A percentile compares a stretch with the other conserved stretches of the same genome.
These are phyloP conservation scores for Dallia pectoralis DNA, from an alignment of 2,797 vertebrate genomes.

Conservation along the genomic window DNA sequence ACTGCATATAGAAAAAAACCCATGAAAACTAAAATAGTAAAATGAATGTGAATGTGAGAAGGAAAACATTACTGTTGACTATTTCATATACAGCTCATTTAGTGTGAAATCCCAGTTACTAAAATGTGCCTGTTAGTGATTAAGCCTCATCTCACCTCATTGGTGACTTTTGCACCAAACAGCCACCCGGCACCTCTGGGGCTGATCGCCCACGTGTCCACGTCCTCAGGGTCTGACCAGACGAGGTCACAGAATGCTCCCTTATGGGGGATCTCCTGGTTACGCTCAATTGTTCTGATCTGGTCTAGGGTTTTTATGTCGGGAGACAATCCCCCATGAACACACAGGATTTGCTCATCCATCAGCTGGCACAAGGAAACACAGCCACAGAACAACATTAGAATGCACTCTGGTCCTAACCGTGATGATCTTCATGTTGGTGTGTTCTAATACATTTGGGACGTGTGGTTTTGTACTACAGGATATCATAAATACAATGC, in stretches of 20 bases:
- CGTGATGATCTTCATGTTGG: background rate
- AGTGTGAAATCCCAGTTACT: no score
- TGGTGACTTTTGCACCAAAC: conserved; percentile 97
- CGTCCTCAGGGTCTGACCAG: conserved; percentile 97
- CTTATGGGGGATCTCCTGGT: conserved; percentile 98
- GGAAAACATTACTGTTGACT: background rate
- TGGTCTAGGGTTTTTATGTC: conserved; percentile 98
- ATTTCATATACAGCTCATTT: background rate
- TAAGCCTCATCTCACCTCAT: conserved; percentile 79
- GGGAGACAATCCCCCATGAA: conserved; percentile 95
- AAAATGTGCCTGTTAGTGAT: background rate
- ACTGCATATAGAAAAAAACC: conserved; percentile 68
- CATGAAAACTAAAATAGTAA: background rate
- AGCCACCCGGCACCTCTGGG: conserved; percentile 96
- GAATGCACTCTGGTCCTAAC: background rate
- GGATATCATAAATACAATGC: background rate
- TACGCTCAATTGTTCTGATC: conserved; percentile 95
- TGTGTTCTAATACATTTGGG: background rate
- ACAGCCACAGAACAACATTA: background rate
- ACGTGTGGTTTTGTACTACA: background rate
- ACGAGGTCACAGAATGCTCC: conserved; percentile 97
- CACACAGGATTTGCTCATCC: conserved; percentile 96
- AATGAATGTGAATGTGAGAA: background rate
- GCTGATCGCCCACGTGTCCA: conserved; percentile 98
- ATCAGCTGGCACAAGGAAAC: conserved; percentile 77